Percentiles rank a stretch among this genome's conserved stretches.
Conservation (phyloP, 2,113 vertebrate genomes). For the Spermophilus dauricus region DNA sequence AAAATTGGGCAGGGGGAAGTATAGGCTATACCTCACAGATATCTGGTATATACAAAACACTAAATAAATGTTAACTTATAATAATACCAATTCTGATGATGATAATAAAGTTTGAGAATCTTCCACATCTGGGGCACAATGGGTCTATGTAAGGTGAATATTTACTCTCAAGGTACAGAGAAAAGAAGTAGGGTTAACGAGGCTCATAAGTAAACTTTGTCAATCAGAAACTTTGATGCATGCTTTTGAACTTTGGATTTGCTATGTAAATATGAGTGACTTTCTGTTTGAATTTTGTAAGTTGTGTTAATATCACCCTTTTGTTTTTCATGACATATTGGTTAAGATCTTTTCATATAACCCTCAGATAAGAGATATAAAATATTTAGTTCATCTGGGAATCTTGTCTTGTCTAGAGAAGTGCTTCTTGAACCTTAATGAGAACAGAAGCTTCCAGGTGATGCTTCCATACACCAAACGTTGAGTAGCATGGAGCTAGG, state of each 20-base stretch:
- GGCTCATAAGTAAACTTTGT: neutral
- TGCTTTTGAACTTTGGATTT: neutral
- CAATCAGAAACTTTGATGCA: neutral
- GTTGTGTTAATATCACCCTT: neutral
- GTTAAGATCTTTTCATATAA: neutral
- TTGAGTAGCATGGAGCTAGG: neutral
- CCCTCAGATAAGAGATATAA: neutral
- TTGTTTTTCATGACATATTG: conserved; percentile 1
- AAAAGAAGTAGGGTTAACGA: conserved; percentile 13
- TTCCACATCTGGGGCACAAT: neutral
- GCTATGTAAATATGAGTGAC: neutral
- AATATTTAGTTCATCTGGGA: neutral
- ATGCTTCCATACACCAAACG: neutral
- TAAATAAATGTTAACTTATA: conserved; percentile 22
- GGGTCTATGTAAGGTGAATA: neutral
- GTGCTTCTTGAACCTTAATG: neutral
- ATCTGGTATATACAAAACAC: neutral
- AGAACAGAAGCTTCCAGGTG: neutral
- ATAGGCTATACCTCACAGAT: neutral
- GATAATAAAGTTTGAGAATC: neutral
- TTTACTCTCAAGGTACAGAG: neutral
- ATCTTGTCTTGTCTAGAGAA: conserved; percentile 25
- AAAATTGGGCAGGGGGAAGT: neutral
- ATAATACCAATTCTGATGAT: neutral
- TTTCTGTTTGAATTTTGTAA: neutral